Conservation (phyloP, 2,888 invertebrate genomes). For the Electrophaes corylata region DNA sequence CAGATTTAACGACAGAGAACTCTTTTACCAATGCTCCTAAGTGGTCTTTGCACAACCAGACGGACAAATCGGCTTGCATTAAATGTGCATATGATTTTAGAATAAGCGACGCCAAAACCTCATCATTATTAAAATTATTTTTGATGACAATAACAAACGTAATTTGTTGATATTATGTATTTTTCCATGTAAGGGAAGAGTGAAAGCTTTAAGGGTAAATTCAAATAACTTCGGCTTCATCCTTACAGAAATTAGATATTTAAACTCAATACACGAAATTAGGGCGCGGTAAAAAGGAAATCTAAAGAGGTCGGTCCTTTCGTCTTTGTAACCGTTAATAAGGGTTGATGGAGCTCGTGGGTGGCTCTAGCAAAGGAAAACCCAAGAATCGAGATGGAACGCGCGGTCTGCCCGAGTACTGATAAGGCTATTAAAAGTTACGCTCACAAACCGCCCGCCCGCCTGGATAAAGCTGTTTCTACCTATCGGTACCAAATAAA, state of each 20-base stretch:
- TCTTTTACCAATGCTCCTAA: conserved; percentile 78
- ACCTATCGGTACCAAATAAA: conserved; percentile 62
- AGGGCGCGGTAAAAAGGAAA: conserved; percentile 36
- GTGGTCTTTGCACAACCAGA: conserved; percentile 60
- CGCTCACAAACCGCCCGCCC: conserved; percentile 67
- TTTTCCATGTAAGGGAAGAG: background rate
- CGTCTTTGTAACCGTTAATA: conserved; percentile 64
- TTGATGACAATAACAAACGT: no score
- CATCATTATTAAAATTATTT: no score
- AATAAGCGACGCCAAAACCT: background rate
- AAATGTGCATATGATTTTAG: conserved; percentile 38
- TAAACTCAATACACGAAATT: conserved; percentile 35
- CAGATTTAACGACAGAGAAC: conserved; percentile 80
- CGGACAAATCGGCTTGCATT: conserved; percentile 58
- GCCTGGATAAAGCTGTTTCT: conserved; percentile 68
- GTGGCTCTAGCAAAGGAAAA: conserved; percentile 52
- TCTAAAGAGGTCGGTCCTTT: conserved; percentile 45
- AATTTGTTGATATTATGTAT: no score
- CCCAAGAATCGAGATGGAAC: conserved; percentile 53
- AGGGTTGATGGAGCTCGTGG: conserved; percentile 59
- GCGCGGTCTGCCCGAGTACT: conserved; percentile 69
- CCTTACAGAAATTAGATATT: conserved; percentile 28
- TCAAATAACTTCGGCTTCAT: conserved; percentile 14
- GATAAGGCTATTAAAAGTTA: conserved; percentile 84
- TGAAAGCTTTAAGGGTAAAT: background rate